Evolutionary conservation across 2,797 vertebrate genomes (phyloP), one percentile per base, ranked within the genome.

Genomic region (Notolabrus celidotus): DNA sequence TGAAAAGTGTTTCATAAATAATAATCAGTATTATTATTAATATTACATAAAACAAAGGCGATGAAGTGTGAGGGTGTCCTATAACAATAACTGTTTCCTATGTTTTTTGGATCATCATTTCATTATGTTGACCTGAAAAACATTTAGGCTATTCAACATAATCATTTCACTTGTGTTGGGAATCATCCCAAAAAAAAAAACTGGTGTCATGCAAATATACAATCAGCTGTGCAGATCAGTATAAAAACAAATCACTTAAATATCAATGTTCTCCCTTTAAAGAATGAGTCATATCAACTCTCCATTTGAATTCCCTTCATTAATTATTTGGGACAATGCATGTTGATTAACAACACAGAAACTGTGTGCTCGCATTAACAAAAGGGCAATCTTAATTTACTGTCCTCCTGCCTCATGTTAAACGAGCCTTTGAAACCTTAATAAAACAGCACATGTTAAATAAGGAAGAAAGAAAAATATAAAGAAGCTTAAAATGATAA

Each of bases 241-340:
- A 38, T 23, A 1, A 33, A 54, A 39, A 47, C 15, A 63, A 62
- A 11, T 58, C 41, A 53, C 22, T 69, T 50, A 58, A 56, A 62
- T 64, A 62, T 52, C 11, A 42, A 31, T 55, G 45, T 36, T 31
- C 59, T 27, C 45, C 64, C 16, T 66, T 53, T 47, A 58, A 68
- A 23, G 15, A 49, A 50, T 49, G 34, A 33, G 23, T 62, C 60
- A 61, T 60, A 46, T 58, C 56, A 43, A 55, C 39, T 20, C 36
- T n/a, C 51, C 51, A 53, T 65, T 41, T 29, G 16, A 3, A 34
- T 19, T 46, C 19, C 7, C 42, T 43, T 12, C 9, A 12, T 49
- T 50, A 2, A 10, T 39, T 50, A 61, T 41, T 23, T 15, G 31
- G 17, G 45, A 27, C 7, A 19, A 1, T 60, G 20, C 19, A 38